Evolutionary conservation across 2,888 invertebrate species (phyloP), one percentile per base, ranked within the genome.

Genomic region (Hypsopygia costalis): DNA sequence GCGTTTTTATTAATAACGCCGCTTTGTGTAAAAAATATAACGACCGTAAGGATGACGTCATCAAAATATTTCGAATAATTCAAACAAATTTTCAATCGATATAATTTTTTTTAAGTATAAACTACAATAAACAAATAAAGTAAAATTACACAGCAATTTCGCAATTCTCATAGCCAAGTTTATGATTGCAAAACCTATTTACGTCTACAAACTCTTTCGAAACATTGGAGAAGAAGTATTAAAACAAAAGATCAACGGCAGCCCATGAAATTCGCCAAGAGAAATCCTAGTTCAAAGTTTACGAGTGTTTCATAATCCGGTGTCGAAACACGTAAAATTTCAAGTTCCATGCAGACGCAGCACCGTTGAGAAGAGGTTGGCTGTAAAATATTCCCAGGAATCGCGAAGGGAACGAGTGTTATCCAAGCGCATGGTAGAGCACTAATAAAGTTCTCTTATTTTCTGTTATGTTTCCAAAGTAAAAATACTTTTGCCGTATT

Each of bases 301-400:
- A 79, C 73, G 78, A 76, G 69, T 67, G 65, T 66, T 77, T 75
- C 75, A 75, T 81, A 80, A 79, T 75, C 68, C 71, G 69, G 68
- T 68, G 65, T 69, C 66, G 74, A 69, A 74, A 79, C 73, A 78
- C 77, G 81, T 81, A 78, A 81, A 81, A 76, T 72, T 75, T 64
- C 65, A 59, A 61, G 70, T 72, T 73, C 72, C 47, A 66, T 78
- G 77, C 78, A 74, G 73, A 81, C 77, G 60, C 58, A 73, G 75
- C 79, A 68, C 68, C 70, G 68, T 75, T 64, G n/a, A 56, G 52
- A 62, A 53, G 57, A 69, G 73, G 60, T 56, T 62, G 58, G 63
- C 61, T 73, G 62, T 74, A 76, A 79, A 81, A 78, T 82, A 75
- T 77, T 73, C 68, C 52, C 55, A 56, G 63, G 65, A 62, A 69